A percentile compares a stretch with the other conserved stretches of the same genome.
phyloP scores from a whole-genome alignment of 1,140 invertebrate species.

The Drosophila yakuba region DNA sequence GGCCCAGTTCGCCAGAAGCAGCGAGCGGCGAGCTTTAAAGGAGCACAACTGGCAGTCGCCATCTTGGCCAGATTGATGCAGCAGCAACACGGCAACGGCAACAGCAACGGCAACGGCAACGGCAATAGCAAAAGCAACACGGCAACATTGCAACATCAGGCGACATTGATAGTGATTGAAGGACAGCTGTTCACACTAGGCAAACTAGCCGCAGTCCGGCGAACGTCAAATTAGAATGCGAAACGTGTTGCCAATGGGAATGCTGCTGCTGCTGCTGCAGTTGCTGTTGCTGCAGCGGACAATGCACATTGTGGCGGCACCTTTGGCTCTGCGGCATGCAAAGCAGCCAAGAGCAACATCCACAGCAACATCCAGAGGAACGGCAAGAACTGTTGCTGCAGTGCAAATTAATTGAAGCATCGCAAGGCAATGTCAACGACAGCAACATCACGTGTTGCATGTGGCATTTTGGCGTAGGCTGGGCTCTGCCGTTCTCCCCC shows the following conservation, averaged over 20 bases:
- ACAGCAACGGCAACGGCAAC: constrained; percentile 16
- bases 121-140: constrained; percentile 19
- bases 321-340: constrained; percentile 73
- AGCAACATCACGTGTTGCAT: constrained; percentile 83
- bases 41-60: constrained; percentile 49
- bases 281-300: constrained; percentile 40
- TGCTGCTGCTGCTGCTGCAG: constrained; percentile 28
- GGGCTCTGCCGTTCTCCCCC: constrained; percentile 30
- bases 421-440: constrained; percentile 76
- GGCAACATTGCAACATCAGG: constrained; percentile 36
- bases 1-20: constrained; percentile 74
- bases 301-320: constrained; percentile 78
- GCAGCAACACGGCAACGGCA: constrained; percentile 36
- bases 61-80: constrained; percentile 76
- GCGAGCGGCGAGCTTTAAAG: constrained; percentile 59
- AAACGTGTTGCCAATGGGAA: constrained; percentile 80
- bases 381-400: constrained; percentile 49
- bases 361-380: not conserved
- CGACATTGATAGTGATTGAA: constrained; percentile 80
- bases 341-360: constrained; percentile 36
- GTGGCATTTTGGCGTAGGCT: constrained; percentile 74
- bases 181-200: constrained; percentile 81
- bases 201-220: constrained; percentile 42
- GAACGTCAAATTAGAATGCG: constrained; percentile 84
- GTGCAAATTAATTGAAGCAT: constrained; percentile 83